phyloP scores from a whole-genome alignment of 2,797 vertebrate species.

The Cryptoblepharus egeriae region DNA sequence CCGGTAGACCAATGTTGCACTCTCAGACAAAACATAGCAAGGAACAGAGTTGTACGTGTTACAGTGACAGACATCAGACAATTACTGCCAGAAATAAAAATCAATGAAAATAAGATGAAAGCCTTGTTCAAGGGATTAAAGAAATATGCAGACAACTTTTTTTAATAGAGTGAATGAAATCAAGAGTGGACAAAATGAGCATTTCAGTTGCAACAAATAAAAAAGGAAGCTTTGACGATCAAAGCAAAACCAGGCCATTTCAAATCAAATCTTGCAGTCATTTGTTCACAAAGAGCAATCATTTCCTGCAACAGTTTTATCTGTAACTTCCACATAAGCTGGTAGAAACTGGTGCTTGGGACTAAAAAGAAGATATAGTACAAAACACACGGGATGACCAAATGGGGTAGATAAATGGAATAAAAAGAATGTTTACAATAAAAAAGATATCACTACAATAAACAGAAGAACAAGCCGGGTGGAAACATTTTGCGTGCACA shows the following conservation, averaged over 20 bases:
- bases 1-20: constrained; percentile 1
- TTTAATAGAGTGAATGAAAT: neutral
- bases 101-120: constrained; percentile 22
- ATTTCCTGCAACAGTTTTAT: neutral
- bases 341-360: neutral
- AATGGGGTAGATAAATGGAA: neutral
- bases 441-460: constrained; percentile 16
- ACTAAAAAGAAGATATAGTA: constrained; percentile 6
- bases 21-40: neutral
- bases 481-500: constrained; percentile 12
- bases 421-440: neutral
- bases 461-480: neutral
- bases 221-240: neutral
- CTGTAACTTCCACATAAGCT: neutral
- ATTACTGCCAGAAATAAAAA: constrained; percentile 12
- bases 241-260: constrained; percentile 2
- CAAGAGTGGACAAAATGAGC: neutral
- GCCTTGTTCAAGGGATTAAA: constrained; percentile 1
- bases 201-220: neutral
- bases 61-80: neutral
- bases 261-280: neutral
- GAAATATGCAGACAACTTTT: neutral
- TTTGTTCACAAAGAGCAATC: neutral
- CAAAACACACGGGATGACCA: neutral
- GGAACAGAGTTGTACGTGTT: neutral